phyloP scores from a whole-genome alignment of 2,797 vertebrate species.

The Anolis apletophallus region DNA sequence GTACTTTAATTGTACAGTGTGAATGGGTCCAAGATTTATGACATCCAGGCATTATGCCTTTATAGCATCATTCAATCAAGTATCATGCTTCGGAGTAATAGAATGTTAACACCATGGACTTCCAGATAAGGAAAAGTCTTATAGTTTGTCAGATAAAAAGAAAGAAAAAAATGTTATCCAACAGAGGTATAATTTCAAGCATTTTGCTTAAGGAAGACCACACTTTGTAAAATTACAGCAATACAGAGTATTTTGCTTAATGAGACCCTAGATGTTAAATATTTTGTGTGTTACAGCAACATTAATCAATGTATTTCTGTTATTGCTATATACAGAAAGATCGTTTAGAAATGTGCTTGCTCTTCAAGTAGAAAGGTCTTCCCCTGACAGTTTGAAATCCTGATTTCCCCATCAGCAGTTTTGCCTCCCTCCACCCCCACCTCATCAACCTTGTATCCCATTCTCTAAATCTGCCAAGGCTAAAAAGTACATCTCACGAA shows the following conservation, averaged over 20 bases:
- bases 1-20: too few relatives aligned
- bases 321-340: background rate
- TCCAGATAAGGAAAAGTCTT: background rate
- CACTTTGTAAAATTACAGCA: background rate
- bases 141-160: background rate
- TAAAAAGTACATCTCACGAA: constrained; percentile 45
- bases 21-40: background rate
- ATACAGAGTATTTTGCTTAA: constrained; percentile 1
- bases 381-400: constrained; percentile 31
- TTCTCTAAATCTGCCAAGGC: constrained; percentile 12
- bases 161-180: background rate
- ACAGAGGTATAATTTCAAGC: background rate
- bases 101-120: too few relatives aligned
- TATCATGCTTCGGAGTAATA: background rate
- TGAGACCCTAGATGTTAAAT: background rate
- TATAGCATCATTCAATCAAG: background rate
- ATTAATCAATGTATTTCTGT: constrained; percentile 4
- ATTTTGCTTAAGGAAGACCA: background rate
- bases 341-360: background rate
- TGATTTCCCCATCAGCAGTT: background rate
- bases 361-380: background rate
- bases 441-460: background rate
- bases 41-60: background rate
- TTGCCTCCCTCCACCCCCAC: background rate
- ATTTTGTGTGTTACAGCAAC: constrained; percentile 3